Evolutionary conservation across 2,888 invertebrate species (phyloP).

Genomic region (Sympetrum striolatum): DNA sequence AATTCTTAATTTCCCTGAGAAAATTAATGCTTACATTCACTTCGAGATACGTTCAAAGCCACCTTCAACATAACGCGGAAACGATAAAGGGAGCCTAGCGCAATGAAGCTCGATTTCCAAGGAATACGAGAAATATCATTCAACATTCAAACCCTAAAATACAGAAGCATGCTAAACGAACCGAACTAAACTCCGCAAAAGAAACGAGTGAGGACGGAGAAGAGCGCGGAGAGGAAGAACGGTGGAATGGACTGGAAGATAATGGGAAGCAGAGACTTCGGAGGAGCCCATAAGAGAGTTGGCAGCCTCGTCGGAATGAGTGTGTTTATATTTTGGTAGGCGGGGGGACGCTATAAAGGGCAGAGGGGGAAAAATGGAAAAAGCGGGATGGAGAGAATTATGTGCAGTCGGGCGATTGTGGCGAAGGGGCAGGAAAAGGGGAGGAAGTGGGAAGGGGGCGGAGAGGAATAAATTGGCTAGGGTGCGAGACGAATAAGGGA

Average conservation of each 20-base stretch:
- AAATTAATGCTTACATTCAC: too few relatives aligned
- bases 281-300: neutral
- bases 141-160: too few relatives aligned
- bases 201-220: neutral
- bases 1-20: too few relatives aligned
- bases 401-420: neutral
- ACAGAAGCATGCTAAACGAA: too few relatives aligned
- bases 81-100: too few relatives aligned
- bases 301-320: neutral
- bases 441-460: neutral
- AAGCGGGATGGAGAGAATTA: neutral
- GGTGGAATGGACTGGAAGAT: neutral
- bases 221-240: neutral
- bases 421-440: neutral
- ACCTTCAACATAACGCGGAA: too few relatives aligned
- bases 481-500: slow-evolving; percentile 1
- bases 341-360: neutral
- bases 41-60: too few relatives aligned
- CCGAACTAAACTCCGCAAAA: neutral
- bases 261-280: neutral
- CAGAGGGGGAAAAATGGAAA: neutral
- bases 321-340: neutral
- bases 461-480: slow-evolving; percentile 25
- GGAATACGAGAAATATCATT: too few relatives aligned
- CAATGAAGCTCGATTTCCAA: too few relatives aligned